Evolutionary conservation across 37 sponge, comb jelly and placozoan species (phyloP).

Genomic region (Haliclona indistincta): DNA sequence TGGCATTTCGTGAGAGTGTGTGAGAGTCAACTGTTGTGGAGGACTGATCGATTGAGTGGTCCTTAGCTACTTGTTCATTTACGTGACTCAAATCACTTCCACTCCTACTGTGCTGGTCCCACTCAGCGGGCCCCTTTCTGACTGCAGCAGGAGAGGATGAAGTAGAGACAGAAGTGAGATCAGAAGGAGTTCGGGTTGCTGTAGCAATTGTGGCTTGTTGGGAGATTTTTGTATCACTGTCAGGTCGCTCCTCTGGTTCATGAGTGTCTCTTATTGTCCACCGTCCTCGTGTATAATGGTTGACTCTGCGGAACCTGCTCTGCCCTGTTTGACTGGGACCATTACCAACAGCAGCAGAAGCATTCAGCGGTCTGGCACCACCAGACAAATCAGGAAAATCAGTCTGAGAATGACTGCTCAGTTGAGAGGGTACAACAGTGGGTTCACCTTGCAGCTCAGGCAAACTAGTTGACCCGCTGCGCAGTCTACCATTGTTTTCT

Average conservation of each 20-base stretch:
- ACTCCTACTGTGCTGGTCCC: too few relatives aligned
- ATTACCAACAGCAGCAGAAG: not conserved
- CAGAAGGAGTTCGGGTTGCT: too few relatives aligned
- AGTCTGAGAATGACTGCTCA: not conserved
- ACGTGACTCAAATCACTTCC: too few relatives aligned
- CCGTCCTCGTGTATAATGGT: slow-evolving; percentile 7
- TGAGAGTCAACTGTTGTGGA: too few relatives aligned
- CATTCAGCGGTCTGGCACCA: not conserved
- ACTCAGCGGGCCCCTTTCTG: not conserved
- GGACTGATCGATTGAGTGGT: too few relatives aligned
- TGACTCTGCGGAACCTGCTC: slow-evolving; percentile 14
- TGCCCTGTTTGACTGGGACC: not conserved
- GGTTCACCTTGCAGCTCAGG: not conserved
- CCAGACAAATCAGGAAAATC: not conserved
- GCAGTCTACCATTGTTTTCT: not conserved
- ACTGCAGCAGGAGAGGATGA: not conserved
- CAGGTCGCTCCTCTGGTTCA: slow-evolving; percentile 11
- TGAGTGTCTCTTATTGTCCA: slow-evolving; percentile 5
- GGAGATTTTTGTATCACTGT: not conserved
- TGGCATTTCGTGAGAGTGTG: too few relatives aligned
- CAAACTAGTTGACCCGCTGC: not conserved
- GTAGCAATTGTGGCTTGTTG: too few relatives aligned
- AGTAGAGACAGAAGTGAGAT: not conserved
- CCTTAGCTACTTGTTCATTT: too few relatives aligned
- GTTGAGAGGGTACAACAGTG: not conserved